Conservation (phyloP, 2,113 vertebrate species). For the Xerus inauris region DNA sequence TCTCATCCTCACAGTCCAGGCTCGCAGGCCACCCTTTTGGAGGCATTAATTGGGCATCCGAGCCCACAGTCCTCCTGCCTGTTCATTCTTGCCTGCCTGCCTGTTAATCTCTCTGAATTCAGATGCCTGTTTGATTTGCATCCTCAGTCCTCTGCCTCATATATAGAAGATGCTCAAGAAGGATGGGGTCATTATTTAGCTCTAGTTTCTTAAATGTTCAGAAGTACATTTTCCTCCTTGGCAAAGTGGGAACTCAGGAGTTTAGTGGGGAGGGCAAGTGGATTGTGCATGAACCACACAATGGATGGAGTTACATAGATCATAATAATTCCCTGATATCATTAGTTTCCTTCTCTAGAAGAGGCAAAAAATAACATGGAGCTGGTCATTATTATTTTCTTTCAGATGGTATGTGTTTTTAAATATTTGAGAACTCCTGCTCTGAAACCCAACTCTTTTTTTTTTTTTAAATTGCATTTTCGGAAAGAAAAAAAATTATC, state of each 20-base stretch:
- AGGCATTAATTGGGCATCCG: not conserved
- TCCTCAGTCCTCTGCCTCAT: not conserved
- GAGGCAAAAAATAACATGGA: not conserved
- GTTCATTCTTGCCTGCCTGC: no score
- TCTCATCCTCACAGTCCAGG: not conserved
- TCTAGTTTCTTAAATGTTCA: not conserved
- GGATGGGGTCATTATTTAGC: not conserved
- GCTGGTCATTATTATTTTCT: accelerated
- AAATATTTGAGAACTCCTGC: not conserved
- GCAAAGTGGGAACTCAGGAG: not conserved
- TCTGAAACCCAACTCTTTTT: not conserved
- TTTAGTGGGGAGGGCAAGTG: no score
- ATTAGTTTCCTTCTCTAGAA: not conserved
- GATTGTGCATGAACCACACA: not conserved
- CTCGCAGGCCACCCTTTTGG: not conserved
- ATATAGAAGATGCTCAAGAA: not conserved
- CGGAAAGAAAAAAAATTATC: constrained; percentile 10
- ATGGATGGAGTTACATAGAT: no score
- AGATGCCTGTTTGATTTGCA: accelerated
- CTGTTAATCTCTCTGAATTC: not conserved
- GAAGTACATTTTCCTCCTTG: not conserved
- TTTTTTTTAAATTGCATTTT: not conserved
- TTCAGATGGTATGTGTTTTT: not conserved
- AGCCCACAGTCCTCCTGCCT: not conserved
- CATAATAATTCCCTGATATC: accelerated